These are phyloP conservation scores for Climacteris rufus DNA, from an alignment of 2,113 vertebrate species.

Conservation along the genomic window DNA sequence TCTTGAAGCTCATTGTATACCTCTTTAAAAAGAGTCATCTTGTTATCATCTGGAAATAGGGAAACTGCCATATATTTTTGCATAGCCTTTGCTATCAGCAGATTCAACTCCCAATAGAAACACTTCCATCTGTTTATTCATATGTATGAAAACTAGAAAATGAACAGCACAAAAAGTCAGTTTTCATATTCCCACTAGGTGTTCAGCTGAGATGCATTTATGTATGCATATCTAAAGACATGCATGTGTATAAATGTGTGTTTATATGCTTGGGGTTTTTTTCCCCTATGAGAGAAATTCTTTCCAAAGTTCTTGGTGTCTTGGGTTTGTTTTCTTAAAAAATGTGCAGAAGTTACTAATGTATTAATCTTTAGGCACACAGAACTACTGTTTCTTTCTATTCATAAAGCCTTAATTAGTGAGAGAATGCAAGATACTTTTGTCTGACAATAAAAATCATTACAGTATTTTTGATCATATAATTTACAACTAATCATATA, in stretches of 20 bases:
- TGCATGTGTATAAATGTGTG: not conserved
- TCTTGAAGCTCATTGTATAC: not conserved
- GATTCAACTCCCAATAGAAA: not conserved
- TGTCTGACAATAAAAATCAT: rapidly evolving
- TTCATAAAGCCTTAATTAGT: not conserved
- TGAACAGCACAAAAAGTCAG: not conserved
- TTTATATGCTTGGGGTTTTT: not conserved
- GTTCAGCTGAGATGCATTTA: not conserved
- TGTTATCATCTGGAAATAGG: not conserved
- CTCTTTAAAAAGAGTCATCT: not conserved
- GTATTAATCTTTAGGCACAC: not conserved
- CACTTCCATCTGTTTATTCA: not conserved
- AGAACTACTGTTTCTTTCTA: not conserved
- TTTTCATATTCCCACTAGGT: not conserved
- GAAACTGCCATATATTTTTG: not conserved
- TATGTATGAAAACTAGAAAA: not conserved
- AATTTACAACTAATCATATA: not conserved
- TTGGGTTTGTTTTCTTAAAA: not conserved
- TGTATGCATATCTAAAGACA: not conserved
- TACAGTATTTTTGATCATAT: not conserved
- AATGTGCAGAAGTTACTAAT: not conserved
- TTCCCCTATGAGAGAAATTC: not conserved
- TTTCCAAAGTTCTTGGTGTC: not conserved
- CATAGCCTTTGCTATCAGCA: not conserved
- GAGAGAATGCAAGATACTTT: not conserved